Conservation (phyloP, 2,797 vertebrate genomes). For the Schizopygopsis pylzovi region DNA sequence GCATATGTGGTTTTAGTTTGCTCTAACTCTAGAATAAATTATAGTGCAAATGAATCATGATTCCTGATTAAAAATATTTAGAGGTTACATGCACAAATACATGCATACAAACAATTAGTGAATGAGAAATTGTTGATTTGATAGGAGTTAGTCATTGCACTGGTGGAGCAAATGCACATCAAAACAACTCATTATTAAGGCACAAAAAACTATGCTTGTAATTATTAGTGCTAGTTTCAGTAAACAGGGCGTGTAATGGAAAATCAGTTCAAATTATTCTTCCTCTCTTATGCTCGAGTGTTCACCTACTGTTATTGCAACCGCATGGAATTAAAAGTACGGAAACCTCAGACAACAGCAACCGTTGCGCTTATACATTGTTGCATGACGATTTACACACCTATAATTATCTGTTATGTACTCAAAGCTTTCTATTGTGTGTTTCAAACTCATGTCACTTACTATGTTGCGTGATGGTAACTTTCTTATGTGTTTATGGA, state of each 20-base stretch:
- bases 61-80: background rate
- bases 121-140: conserved; percentile 3
- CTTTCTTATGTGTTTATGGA: background rate
- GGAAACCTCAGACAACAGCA: background rate
- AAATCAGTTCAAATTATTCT: conserved; percentile 7
- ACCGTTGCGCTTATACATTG: background rate
- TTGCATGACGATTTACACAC: conserved; percentile 3
- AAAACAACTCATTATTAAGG: conserved; percentile 38
- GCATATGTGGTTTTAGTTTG: background rate
- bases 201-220: conserved; percentile 10
- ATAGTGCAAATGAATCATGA: background rate
- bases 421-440: background rate
- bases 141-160: background rate
- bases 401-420: background rate
- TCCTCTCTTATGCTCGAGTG: background rate
- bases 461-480: background rate
- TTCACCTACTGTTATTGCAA: conserved; percentile 19
- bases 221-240: conserved; percentile 12
- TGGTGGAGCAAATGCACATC: conserved; percentile 18
- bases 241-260: conserved; percentile 38
- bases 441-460: background rate
- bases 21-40: background rate
- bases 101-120: background rate
- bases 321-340: background rate
- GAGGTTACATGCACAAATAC: background rate